Evolutionary conservation across 2,888 invertebrate species (phyloP).

Genomic region (Sabellastarte sp.): DNA sequence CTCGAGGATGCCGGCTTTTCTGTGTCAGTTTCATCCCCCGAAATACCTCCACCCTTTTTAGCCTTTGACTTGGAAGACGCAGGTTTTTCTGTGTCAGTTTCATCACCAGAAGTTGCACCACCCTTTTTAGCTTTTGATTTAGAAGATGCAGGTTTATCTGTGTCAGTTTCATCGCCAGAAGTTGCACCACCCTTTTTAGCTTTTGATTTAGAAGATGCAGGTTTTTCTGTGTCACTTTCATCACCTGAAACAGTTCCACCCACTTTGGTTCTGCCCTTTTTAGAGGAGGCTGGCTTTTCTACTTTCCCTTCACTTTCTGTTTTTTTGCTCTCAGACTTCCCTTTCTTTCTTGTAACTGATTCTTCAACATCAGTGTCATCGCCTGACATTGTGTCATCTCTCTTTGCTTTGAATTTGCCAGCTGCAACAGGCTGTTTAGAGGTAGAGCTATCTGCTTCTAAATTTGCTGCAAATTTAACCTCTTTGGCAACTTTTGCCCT

Average conservation of each 20-base stretch:
- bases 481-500: background rate
- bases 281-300: background rate
- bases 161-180: background rate
- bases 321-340: background rate
- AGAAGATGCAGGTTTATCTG: background rate
- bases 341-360: background rate
- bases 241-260: background rate
- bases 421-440: background rate
- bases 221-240: background rate
- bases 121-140: no score
- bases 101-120: background rate
- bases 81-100: background rate
- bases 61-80: background rate
- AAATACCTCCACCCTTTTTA: background rate
- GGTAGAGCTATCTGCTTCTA: no score
- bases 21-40: background rate
- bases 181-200: background rate
- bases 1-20: background rate
- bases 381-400: background rate
- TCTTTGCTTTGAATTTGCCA: background rate
- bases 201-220: background rate
- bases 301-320: background rate
- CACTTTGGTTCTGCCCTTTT: no score
- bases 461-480: background rate
- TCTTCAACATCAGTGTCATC: slow-evolving; percentile 2